Evolutionary conservation across 2,888 invertebrate genomes (phyloP).

Genomic region (Athrips mouffetella): DNA sequence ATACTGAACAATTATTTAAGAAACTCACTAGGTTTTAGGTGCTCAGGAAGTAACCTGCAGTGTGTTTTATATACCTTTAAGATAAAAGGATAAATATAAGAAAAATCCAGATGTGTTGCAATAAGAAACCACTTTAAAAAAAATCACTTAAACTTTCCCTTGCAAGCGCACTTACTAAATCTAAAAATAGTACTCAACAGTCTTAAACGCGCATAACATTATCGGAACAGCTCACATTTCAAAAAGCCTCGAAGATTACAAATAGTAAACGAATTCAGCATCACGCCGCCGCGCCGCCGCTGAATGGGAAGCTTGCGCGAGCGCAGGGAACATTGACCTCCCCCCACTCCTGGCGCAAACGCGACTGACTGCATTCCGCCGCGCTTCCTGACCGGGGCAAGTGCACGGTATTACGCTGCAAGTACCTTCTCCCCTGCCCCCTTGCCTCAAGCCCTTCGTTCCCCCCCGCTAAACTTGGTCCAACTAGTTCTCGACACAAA

Average conservation of each 20-base stretch:
- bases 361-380: conserved; percentile 77
- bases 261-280: conserved; percentile 61
- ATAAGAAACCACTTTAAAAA: too few relatives aligned
- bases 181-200: neutral
- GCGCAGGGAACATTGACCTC: conserved; percentile 71
- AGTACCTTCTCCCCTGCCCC: conserved; percentile 57
- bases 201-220: conserved; percentile 3
- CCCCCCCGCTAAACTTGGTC: conserved; percentile 25
- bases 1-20: too few relatives aligned
- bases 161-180: too few relatives aligned
- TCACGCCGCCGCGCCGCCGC: conserved; percentile 62
- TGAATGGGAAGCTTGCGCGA: conserved; percentile 53
- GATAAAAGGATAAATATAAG: too few relatives aligned
- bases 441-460: conserved; percentile 28
- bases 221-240: conserved; percentile 14
- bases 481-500: conserved; percentile 46
- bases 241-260: conserved; percentile 30
- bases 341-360: conserved; percentile 53
- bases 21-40: too few relatives aligned
- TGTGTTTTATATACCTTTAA: too few relatives aligned
- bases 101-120: too few relatives aligned
- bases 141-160: too few relatives aligned
- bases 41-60: too few relatives aligned
- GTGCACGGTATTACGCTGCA: conserved; percentile 69
- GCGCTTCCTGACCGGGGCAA: conserved; percentile 77